Conservation (phyloP, 2,797 vertebrate species). For the Spondyliosoma cantharus region DNA sequence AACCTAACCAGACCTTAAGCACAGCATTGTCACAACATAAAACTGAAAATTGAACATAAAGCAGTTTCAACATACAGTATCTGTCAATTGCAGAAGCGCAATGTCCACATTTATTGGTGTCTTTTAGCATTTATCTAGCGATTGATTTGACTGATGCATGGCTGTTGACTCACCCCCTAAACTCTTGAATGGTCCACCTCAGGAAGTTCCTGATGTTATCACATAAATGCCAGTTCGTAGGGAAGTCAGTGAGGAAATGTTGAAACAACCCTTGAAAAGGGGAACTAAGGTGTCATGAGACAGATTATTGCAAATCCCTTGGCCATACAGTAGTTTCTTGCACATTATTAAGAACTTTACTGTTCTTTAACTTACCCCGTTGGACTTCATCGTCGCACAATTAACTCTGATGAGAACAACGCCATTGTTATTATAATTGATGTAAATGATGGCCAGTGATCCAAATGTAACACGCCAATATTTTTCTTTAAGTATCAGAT, state of each 20-base stretch:
- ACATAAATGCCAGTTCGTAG: neutral
- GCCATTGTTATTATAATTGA: neutral
- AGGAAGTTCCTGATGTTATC: slow-evolving; percentile 24
- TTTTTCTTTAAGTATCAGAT: too few relatives aligned
- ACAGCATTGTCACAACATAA: too few relatives aligned
- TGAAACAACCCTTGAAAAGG: slow-evolving; percentile 24
- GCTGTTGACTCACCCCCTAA: slow-evolving; percentile 20
- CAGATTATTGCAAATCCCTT: neutral
- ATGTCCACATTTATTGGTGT: too few relatives aligned
- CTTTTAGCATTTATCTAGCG: too few relatives aligned
- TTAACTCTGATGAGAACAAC: neutral
- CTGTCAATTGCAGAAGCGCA: too few relatives aligned
- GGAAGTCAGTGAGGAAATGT: slow-evolving; percentile 47
- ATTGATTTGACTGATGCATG: neutral
- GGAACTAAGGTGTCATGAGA: slow-evolving; percentile 38
- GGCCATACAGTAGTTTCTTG: neutral
- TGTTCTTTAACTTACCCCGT: neutral
- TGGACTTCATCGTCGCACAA: neutral
- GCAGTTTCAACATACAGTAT: too few relatives aligned
- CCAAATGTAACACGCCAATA: too few relatives aligned
- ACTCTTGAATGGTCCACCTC: neutral
- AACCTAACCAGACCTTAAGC: too few relatives aligned
- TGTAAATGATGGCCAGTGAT: too few relatives aligned
- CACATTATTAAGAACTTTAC: slow-evolving; percentile 1
- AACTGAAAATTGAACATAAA: too few relatives aligned